Evolutionary conservation across 2,797 vertebrate species (phyloP), one percentile per base, ranked within the genome.

Genomic region (Fratercula arctica): DNA sequence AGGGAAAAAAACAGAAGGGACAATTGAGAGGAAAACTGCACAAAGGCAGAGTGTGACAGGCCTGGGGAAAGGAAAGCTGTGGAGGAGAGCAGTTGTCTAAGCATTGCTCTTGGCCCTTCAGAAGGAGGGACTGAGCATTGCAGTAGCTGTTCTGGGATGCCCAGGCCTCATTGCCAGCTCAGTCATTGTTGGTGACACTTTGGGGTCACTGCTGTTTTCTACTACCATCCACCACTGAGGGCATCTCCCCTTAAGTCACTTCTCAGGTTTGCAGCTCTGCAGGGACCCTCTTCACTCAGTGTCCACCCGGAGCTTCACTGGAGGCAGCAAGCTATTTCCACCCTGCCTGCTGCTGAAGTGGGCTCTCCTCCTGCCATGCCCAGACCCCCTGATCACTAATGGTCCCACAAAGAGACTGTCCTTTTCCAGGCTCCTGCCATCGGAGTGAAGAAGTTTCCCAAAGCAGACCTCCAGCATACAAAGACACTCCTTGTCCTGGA

Each of bases 401-500:
- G 37, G 23, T 56, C 63, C 45, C 31, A 37, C 45, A 10, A 7
- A 50, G 11, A 46, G 13, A 4, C 31, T 60, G 16, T 33, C 18
- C 48, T 77, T 82, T 33, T 8, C 31, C 33, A n/a, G 67, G 57
- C 48, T 92, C 48, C 75, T 67, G 63, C 53, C 35, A 6, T 16
- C 3, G 2, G 37, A 56, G 31, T 10, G n/a, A 46, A 67, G 70
- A 35, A 5, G 15, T 33, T 82, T 56, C 75, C 75, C 6, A 1
- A 28, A 73, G 73, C 46, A 83, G 60, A 85, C 13, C 60, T 87
- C 35, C 79, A 48, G 64, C 2, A 0, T 57, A 37, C 56, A n/a
- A 8, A 74, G 67, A n/a, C 87, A 75, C 83, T 94, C 79, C 94
- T 85, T 67, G 70, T 66, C 70, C 90, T 64, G 88, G 67, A 73